phyloP scores from a whole-genome alignment of 2,797 vertebrate species.

The Melopsittacus undulatus region DNA sequence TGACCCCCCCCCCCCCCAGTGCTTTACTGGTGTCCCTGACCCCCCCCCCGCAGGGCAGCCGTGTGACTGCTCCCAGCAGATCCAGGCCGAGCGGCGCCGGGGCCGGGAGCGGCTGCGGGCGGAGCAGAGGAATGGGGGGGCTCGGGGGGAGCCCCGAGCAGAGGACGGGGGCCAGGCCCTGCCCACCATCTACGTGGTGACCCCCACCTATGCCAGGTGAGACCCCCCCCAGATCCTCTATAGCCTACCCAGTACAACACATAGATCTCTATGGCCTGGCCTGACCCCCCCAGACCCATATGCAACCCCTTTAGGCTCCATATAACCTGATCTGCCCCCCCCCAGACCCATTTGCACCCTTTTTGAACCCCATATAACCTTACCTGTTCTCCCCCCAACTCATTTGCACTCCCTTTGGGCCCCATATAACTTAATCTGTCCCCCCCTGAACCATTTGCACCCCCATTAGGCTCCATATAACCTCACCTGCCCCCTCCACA shows the following conservation, averaged over 20 bases:
- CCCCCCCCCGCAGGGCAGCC: slow-evolving; percentile 83
- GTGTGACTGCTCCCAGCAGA: slow-evolving; percentile 83
- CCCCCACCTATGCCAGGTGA: not conserved
- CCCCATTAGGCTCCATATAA: too few species aligned
- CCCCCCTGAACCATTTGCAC: too few species aligned
- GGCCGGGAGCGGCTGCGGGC: slow-evolving; percentile 72
- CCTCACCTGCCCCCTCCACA: too few species aligned
- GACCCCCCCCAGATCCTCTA: not conserved
- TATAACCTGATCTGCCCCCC: too few species aligned
- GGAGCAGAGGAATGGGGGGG: not conserved
- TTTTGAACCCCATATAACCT: not conserved
- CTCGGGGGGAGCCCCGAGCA: slow-evolving; percentile 61
- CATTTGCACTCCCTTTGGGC: too few species aligned
- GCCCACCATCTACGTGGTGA: not conserved
- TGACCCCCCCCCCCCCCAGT: not conserved
- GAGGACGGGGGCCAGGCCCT: slow-evolving; percentile 64
- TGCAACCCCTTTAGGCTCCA: too few species aligned
- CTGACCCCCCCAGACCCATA: too few species aligned
- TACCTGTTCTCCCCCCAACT: not conserved
- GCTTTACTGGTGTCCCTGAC: too few species aligned
- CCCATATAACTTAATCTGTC: too few species aligned
- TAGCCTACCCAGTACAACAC: not conserved
- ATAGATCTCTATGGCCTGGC: too few species aligned
- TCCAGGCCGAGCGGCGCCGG: slow-evolving; percentile 70
- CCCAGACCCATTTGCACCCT: not conserved